Evolutionary conservation across 2,113 vertebrate genomes (phyloP).

Genomic region (Petrocephalus zakoni): DNA sequence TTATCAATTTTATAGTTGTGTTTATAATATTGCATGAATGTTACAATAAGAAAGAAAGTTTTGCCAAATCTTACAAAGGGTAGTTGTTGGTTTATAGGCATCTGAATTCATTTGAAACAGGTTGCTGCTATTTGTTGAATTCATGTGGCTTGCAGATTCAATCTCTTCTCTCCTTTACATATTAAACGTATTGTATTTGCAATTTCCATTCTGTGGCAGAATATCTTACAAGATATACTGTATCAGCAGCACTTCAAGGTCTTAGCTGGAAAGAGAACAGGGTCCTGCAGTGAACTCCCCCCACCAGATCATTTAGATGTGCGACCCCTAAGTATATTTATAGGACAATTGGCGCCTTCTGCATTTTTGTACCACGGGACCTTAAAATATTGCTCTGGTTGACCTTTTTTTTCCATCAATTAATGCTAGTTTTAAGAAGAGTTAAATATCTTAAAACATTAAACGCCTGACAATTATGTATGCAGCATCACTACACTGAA

Average conservation of each 20-base stretch:
- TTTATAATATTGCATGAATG: too few species aligned
- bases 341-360: too few species aligned
- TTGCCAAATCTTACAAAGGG: too few species aligned
- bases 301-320: not conserved
- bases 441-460: conserved; percentile 11
- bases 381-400: not conserved
- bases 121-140: not conserved
- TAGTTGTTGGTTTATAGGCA: not conserved
- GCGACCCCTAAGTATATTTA: not conserved
- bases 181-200: not conserved
- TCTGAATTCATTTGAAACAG: not conserved
- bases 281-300: not conserved
- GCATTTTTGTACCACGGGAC: not conserved
- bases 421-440: conserved; percentile 5
- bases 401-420: not conserved
- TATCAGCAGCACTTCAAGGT: not conserved
- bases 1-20: too few species aligned
- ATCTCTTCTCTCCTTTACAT: not conserved
- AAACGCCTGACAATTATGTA: not conserved
- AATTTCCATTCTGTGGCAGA: not conserved
- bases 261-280: not conserved
- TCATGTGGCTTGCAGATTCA: not conserved
- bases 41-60: too few species aligned
- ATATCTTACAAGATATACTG: not conserved
- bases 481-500: not conserved